phyloP scores from a whole-genome alignment of 1,140 invertebrate genomes.

The Polyergus mexicanus region DNA sequence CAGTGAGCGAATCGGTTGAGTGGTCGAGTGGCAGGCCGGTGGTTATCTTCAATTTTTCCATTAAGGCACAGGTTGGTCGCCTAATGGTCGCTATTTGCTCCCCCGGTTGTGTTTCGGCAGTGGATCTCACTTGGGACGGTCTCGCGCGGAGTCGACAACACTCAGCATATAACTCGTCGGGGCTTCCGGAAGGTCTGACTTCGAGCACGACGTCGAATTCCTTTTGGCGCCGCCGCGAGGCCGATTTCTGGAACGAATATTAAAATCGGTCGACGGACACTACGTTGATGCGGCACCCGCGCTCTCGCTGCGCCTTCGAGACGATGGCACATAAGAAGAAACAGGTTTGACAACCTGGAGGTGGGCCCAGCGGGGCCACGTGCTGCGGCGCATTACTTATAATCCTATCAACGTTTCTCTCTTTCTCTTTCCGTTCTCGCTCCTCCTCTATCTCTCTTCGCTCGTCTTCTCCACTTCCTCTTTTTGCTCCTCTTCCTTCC shows the following conservation, averaged over 20 bases:
- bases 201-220: slow-evolving; percentile 33
- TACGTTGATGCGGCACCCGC: slow-evolving; percentile 75
- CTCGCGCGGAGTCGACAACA: slow-evolving; percentile 16
- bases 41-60: slow-evolving; percentile 81
- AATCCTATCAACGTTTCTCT: slow-evolving; percentile 75
- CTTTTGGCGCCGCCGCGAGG: slow-evolving; percentile 19
- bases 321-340: slow-evolving; percentile 79
- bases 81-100: slow-evolving; percentile 78
- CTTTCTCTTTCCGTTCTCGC: slow-evolving; percentile 64
- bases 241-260: slow-evolving; percentile 68
- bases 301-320: slow-evolving; percentile 75
- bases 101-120: slow-evolving; percentile 69
- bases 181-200: too few species aligned
- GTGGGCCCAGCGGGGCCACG: slow-evolving; percentile 83
- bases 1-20: slow-evolving; percentile 73
- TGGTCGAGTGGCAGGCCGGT: slow-evolving; percentile 75
- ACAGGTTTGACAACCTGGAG: slow-evolving; percentile 86
- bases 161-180: background rate
- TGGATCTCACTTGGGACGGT: slow-evolving; percentile 71
- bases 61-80: slow-evolving; percentile 78
- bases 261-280: slow-evolving; percentile 70
- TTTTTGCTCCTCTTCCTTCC: slow-evolving; percentile 58
- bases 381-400: slow-evolving; percentile 84
- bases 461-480: slow-evolving; percentile 59
- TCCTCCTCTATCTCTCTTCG: slow-evolving; percentile 72